Evolutionary conservation across 2,797 vertebrate genomes (phyloP), one percentile per base, ranked within the genome.

Genomic region (Xenentodon cancila): DNA sequence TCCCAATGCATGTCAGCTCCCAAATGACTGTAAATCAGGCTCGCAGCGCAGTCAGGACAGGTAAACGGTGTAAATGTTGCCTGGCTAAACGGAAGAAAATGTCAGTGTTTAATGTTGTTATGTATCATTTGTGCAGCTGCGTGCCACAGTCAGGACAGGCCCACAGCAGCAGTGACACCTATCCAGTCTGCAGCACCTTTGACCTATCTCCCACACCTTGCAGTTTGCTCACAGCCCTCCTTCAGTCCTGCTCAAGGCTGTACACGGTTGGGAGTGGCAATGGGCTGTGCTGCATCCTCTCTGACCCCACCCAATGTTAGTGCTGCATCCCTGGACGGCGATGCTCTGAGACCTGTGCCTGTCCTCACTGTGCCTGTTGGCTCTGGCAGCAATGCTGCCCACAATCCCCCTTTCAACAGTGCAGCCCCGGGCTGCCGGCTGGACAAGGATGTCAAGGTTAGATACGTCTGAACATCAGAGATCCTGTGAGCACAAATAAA

Each of bases 1-100:
- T 94, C 68, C 91, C 97, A 9, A 82, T 97, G 93, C 96, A 98
- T 0, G 92, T 97, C 91, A 95, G 90, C 4, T 95, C 96, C 40
- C 97, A 99, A 90, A 99, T 99, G 97, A 99, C 97, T 0, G 97
- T 99, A 68, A 99, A 95, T 87, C 97, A 99, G 89, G 97, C 98
- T 59, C 96, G 96, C 73, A 98, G 92, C 18, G 95, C 95, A 1
- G 97, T 94, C 80, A 91, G 97, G 85, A 98, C 97, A 92, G 98
- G 98, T 98, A 91, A 46, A 22, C 13, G 9, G 1, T 5, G 12
- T 2, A 50, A 9, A 12, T 16, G 44, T 3, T 7, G 9, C 16
- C 3, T 8, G 7, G 3, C 37, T 21, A 12, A 9, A 4, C 30
- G 9, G 53, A 22, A 22, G 1, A 0, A 0, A 1, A 1, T 19